Percentiles rank a stretch among this genome's conserved stretches.
Conservation (phyloP, 2,888 invertebrate genomes). For the Apodemia hepburni region DNA sequence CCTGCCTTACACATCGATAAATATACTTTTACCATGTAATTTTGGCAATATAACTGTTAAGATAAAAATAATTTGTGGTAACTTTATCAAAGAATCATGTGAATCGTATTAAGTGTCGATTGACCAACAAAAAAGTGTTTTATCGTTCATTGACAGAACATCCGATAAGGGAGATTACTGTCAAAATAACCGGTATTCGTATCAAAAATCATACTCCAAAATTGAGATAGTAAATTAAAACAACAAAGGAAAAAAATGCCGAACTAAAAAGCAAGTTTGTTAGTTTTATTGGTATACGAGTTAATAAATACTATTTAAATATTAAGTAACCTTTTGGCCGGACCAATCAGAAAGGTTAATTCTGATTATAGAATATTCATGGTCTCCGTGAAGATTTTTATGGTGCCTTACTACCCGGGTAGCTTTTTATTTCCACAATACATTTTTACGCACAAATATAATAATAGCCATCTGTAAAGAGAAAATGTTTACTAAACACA, state of each 20-base stretch:
- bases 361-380: too few relatives aligned
- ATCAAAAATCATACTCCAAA: background rate
- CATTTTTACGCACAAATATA: too few relatives aligned
- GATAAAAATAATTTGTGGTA: conserved; percentile 18
- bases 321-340: too few relatives aligned
- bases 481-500: too few relatives aligned
- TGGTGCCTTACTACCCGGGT: too few relatives aligned
- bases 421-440: too few relatives aligned
- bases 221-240: background rate
- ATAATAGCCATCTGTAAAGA: too few relatives aligned
- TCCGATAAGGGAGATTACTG: conserved; percentile 3
- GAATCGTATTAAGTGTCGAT: conserved; percentile 15
- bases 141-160: conserved; percentile 16
- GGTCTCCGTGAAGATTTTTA: too few relatives aligned
- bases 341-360: too few relatives aligned
- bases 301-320: too few relatives aligned
- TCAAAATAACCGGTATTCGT: background rate
- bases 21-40: background rate
- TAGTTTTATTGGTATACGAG: too few relatives aligned
- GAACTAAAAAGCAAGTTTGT: too few relatives aligned
- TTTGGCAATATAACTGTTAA: conserved; percentile 8
- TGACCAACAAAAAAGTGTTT: conserved; percentile 13
- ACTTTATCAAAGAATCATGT: conserved; percentile 19
- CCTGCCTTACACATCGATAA: background rate
- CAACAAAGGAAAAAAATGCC: background rate